Percentiles rank a stretch among this genome's conserved stretches.
These are phyloP conservation scores for Adelges cooleyi DNA, from an alignment of 1,140 invertebrate species.

Conservation along the genomic window DNA sequence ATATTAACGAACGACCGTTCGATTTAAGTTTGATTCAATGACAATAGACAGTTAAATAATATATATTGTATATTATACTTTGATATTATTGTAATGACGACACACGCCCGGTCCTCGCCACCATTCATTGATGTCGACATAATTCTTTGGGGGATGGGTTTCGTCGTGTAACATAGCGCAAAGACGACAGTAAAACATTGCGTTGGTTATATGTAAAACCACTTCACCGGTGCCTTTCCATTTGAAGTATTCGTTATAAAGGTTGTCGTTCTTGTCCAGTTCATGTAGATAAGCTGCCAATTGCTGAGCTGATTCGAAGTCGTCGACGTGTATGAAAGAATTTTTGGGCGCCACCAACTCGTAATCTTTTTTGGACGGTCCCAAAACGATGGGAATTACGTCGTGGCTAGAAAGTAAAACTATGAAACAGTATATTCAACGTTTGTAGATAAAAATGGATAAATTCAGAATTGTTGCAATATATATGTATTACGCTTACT, in stretches of 20 bases:
- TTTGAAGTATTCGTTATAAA: slow-evolving; percentile 86
- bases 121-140: slow-evolving; percentile 73
- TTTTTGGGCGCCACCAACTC: slow-evolving; percentile 70
- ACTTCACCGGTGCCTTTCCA: slow-evolving; percentile 86
- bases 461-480: no score
- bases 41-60: no score
- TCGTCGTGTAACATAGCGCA: slow-evolving; percentile 79
- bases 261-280: slow-evolving; percentile 71
- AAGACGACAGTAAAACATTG: slow-evolving; percentile 89
- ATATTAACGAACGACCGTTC: no score
- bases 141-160: slow-evolving; percentile 48
- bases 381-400: slow-evolving; percentile 92
- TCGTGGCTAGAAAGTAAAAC: slow-evolving; percentile 53
- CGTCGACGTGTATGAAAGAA: slow-evolving; percentile 87
- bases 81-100: background rate
- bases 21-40: no score
- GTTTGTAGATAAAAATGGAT: no score
- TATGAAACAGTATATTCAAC: slow-evolving; percentile 24
- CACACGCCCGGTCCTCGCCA: slow-evolving; percentile 66
- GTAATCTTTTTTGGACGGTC: slow-evolving; percentile 82
- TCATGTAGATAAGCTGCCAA: slow-evolving; percentile 74
- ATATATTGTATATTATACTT: no score
- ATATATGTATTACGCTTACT: slow-evolving; percentile 51
- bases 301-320: slow-evolving; percentile 74
- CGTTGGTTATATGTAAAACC: slow-evolving; percentile 52